These are phyloP conservation scores for Lacerta bilineata DNA, from an alignment of 2,797 vertebrate species.

Conservation along the genomic window DNA sequence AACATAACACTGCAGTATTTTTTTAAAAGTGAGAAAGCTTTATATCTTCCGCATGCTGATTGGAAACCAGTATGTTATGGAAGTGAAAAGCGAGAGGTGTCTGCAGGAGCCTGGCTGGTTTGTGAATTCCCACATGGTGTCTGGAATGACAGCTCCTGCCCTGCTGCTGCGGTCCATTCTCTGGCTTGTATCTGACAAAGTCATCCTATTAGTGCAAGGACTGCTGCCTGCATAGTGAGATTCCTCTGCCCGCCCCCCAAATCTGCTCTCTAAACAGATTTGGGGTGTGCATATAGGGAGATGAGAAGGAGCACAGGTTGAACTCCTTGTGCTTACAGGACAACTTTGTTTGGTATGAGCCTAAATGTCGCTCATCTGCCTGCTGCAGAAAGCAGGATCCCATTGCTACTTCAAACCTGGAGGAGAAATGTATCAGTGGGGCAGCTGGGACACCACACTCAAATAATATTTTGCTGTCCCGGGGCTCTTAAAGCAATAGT, in stretches of 20 bases:
- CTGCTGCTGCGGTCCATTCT: background rate
- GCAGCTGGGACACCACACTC: background rate
- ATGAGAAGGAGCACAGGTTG: too few species aligned
- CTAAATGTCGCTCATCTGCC: background rate
- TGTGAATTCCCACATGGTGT: background rate
- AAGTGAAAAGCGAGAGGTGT: background rate
- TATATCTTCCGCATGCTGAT: background rate
- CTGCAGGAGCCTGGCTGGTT: background rate
- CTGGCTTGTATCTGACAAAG: background rate
- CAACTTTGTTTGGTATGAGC: too few species aligned
- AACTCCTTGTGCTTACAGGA: too few species aligned
- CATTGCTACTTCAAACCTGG: background rate
- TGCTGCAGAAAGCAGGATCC: background rate
- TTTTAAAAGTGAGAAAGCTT: background rate
- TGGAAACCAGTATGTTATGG: background rate
- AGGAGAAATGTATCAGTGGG: background rate
- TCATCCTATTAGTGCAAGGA: too few species aligned
- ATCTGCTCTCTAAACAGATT: too few species aligned
- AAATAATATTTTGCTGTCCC: background rate
- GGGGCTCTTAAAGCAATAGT: background rate
- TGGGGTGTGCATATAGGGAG: too few species aligned
- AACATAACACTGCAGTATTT: fast-evolving
- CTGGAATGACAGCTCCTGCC: background rate
- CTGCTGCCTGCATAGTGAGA: too few species aligned
- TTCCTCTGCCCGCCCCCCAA: too few species aligned